Percentiles rank a stretch among this genome's conserved stretches.
Conservation (phyloP, 2,113 vertebrate species). For the Trematocara marginatum region DNA sequence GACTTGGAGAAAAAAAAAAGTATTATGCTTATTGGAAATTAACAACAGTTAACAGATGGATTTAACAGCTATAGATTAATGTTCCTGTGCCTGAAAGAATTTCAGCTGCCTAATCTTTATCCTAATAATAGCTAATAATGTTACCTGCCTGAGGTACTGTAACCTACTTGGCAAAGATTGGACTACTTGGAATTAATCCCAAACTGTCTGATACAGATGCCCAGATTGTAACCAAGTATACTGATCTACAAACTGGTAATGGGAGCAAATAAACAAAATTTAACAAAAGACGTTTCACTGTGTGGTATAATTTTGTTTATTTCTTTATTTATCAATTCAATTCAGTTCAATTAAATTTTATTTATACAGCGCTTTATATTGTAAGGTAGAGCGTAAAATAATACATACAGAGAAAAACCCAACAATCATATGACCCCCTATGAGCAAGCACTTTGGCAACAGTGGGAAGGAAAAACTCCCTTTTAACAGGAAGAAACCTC, state of each 20-base stretch:
- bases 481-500: neutral
- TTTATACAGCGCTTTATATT: neutral
- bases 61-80: neutral
- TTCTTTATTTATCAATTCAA: neutral
- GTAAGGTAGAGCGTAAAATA: neutral
- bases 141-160: neutral
- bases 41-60: neutral
- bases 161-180: neutral
- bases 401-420: neutral
- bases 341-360: neutral
- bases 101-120: neutral
- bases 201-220: neutral
- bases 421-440: neutral
- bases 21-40: neutral
- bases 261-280: neutral
- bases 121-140: neutral
- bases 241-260: neutral
- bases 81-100: neutral
- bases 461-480: neutral
- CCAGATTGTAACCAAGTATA: neutral
- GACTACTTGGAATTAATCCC: neutral
- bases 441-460: neutral
- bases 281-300: neutral
- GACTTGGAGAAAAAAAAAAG: neutral
- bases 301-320: neutral